These are phyloP conservation scores for Drosophila takahashii DNA, from an alignment of 1,140 invertebrate genomes.

Conservation along the genomic window DNA sequence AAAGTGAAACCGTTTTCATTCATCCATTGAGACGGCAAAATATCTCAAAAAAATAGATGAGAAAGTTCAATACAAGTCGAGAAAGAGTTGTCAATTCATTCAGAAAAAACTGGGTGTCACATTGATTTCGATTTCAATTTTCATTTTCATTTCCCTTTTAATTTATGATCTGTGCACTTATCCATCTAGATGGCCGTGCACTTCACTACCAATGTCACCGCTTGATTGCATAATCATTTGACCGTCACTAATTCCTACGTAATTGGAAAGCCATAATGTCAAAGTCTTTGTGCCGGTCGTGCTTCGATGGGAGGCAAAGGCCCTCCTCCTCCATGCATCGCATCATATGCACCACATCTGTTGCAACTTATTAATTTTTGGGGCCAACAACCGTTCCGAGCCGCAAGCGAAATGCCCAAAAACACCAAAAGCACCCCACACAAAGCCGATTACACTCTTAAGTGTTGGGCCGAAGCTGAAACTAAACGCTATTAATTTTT, in stretches of 20 bases:
- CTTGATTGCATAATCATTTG: constrained; percentile 32
- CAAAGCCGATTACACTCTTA: constrained; percentile 42
- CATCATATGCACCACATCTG: constrained; percentile 36
- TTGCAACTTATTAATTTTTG: constrained; percentile 51
- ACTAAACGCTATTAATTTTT: constrained; percentile 53
- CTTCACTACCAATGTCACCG: constrained; percentile 25
- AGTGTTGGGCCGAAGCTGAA: constrained; percentile 31
- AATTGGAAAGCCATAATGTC: constrained; percentile 49
- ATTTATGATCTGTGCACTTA: constrained; percentile 9
- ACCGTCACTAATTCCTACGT: constrained; percentile 45
- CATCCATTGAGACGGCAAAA: constrained; percentile 21
- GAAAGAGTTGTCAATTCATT: constrained; percentile 43
- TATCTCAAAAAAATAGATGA: constrained; percentile 27
- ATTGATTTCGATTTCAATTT: constrained; percentile 19
- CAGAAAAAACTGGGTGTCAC: constrained; percentile 20
- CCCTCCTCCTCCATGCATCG: constrained; percentile 13
- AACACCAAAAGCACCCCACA: constrained; percentile 13
- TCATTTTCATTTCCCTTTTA: constrained; percentile 6
- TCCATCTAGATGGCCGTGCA: constrained; percentile 11
- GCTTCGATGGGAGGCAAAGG: not conserved
- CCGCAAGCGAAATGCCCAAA: constrained; percentile 29
- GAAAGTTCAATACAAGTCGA: constrained; percentile 29
- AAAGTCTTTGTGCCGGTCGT: constrained; percentile 13
- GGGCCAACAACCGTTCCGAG: constrained; percentile 50
- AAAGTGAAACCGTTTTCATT: constrained; percentile 56